Base-by-base conservation (phyloP, 2,113 vertebrate species). In the Smithornis capensis region DNA sequence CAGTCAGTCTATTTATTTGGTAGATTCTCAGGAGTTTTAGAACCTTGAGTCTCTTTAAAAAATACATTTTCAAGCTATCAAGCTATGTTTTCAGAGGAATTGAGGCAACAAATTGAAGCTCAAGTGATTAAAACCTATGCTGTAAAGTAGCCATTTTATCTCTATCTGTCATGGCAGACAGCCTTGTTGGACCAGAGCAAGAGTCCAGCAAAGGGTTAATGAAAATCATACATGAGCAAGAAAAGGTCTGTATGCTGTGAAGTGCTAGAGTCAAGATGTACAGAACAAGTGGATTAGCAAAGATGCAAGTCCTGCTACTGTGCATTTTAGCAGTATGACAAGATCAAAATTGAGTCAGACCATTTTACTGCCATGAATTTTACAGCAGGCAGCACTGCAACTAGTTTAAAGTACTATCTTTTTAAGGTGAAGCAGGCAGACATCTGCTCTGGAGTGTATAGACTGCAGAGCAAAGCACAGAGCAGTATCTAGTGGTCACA, bases 401-500 rank as follows among this genome's bases (percentile, higher is more conserved):
- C 28, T 68, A 25, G 62, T 44, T 90, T 77, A 42, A 94, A 92
- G 78, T 44, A n/a, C 14, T 24, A 1, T 5, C 49, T n/a, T 25
- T 68, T 76, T 33, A 10, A 68, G 90, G 33, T 64, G 42, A 90
- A 94, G 42, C 19, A 47, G 63, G 24, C 57, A 78, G 31, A 12
- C 19, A 31, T 59, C 24, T 64, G 29, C 47, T 74, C 45, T 70
- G 68, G 55, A 53, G 42, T 7, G 9, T 8, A 8, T 0, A 52
- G 35, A 31, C 75, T 88, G 56, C 78, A 93, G 92, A 89, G 35
- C 16, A 88, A 88, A 90, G 90, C 8, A 1, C 88, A 90, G 68
- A 96, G 83, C 82, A 96, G 49, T 78, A 90, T 50, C 90, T 92
- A 95, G 94, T 93, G 92, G 90, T n/a, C 88, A 52, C 18, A 37